Evolutionary conservation across 2,888 invertebrate species (phyloP).

Genomic region (Iphiclides podalirius): DNA sequence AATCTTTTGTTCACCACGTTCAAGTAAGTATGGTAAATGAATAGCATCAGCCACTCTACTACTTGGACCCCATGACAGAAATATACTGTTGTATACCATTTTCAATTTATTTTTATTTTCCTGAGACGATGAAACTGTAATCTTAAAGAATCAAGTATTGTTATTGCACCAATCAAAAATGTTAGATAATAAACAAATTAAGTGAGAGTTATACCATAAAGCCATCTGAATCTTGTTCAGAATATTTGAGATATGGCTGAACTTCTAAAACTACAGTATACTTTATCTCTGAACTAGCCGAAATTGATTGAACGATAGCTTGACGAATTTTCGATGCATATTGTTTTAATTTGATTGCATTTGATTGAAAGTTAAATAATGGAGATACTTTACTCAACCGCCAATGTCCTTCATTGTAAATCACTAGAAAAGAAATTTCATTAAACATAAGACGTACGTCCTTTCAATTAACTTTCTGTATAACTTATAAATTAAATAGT

Average conservation of each 20-base stretch:
- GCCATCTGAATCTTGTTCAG: constrained; percentile 59
- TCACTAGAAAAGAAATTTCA: constrained; percentile 43
- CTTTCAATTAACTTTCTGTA: too few relatives aligned
- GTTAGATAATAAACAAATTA: constrained; percentile 6
- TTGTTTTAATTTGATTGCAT: constrained; percentile 58
- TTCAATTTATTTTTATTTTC: constrained; percentile 46
- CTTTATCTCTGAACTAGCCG: constrained; percentile 44
- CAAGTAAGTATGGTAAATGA: constrained; percentile 69
- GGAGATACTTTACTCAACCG: constrained; percentile 61
- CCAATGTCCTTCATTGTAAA: constrained; percentile 67
- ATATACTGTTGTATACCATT: constrained; percentile 52
- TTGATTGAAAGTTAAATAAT: constrained; percentile 55
- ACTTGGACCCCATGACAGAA: constrained; percentile 64
- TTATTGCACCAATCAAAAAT: constrained; percentile 1
- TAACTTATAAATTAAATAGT: neutral
- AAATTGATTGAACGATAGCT: constrained; percentile 47
- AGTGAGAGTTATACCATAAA: constrained; percentile 46
- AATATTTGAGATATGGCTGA: constrained; percentile 55
- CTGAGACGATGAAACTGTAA: constrained; percentile 51
- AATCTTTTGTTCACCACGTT: constrained; percentile 60
- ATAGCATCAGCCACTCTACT: constrained; percentile 42
- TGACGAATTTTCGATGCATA: constrained; percentile 66
- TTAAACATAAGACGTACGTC: too few relatives aligned
- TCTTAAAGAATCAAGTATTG: constrained; percentile 39
- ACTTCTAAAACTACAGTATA: constrained; percentile 55